Percentiles rank a stretch among this genome's conserved stretches.
Conservation (phyloP, 1,140 invertebrate species). For the Antheraea mylitta region DNA sequence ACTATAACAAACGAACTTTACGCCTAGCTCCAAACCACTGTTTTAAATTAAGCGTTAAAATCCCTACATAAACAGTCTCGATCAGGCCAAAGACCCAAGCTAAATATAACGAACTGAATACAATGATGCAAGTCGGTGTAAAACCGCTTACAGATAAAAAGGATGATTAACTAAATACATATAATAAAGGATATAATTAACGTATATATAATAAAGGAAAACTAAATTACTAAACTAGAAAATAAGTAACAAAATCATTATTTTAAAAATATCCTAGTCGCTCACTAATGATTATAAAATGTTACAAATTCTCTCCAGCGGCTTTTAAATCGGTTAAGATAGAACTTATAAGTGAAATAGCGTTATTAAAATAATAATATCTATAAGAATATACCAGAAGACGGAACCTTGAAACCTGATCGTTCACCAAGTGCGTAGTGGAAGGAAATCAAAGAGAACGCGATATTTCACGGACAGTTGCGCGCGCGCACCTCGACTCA, state of each 20-base stretch:
- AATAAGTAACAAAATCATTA: background rate
- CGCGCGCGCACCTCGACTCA: constrained; percentile 14
- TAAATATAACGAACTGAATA: background rate
- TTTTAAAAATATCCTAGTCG: background rate
- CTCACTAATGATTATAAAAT: background rate
- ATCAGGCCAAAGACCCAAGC: constrained; percentile 3
- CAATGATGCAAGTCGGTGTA: background rate
- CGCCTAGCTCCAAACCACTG: background rate
- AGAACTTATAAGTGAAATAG: background rate
- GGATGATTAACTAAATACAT: background rate
- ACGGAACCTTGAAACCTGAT: constrained; percentile 8
- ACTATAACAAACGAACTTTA: background rate
- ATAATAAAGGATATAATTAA: too few species aligned
- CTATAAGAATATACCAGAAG: background rate
- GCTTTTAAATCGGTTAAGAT: background rate
- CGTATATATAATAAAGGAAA: background rate
- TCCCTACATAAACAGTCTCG: background rate
- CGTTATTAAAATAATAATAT: background rate
- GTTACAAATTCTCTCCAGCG: background rate
- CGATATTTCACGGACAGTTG: constrained; percentile 19
- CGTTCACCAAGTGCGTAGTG: constrained; percentile 2
- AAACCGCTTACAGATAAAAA: background rate
- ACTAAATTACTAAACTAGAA: background rate
- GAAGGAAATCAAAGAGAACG: constrained; percentile 17
- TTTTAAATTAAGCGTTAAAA: constrained; percentile 1